Conservation (phyloP, 2,113 vertebrate species). For the Antennarius striatus region DNA sequence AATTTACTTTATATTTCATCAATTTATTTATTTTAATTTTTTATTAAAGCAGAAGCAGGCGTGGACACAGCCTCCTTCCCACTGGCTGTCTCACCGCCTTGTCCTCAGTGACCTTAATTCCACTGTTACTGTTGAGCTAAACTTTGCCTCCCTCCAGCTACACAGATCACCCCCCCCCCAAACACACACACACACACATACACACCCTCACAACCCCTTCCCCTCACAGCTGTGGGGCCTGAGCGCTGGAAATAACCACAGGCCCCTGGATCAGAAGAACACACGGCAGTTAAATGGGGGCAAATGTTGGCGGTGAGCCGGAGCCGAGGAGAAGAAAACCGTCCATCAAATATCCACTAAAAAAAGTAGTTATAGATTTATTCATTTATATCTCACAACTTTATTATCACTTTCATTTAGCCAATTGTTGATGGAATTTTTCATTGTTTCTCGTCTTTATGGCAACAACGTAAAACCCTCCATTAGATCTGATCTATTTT, state of each 20-base stretch:
- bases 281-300: slow-evolving; percentile 68
- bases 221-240: slow-evolving; percentile 75
- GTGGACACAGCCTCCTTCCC: neutral
- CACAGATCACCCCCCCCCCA: slow-evolving; percentile 65
- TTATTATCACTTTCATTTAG: too few species aligned
- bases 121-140: slow-evolving; percentile 62
- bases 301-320: slow-evolving; percentile 60
- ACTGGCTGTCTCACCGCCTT: slow-evolving; percentile 18
- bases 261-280: slow-evolving; percentile 60
- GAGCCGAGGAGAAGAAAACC: slow-evolving; percentile 8
- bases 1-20: too few species aligned
- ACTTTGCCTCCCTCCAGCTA: slow-evolving; percentile 61
- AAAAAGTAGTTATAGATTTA: slow-evolving; percentile 10
- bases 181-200: too few species aligned
- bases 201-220: slow-evolving; percentile 1
- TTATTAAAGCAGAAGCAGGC: slow-evolving; percentile 1
- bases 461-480: too few species aligned
- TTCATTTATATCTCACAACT: too few species aligned
- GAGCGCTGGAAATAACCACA: slow-evolving; percentile 77
- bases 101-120: slow-evolving; percentile 65
- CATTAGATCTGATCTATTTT: too few species aligned
- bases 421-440: too few species aligned
- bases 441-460: too few species aligned
- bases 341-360: neutral
- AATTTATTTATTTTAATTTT: too few species aligned